These are phyloP conservation scores for Petrocephalus sullivani DNA, from an alignment of 2,797 vertebrate species.

Conservation along the genomic window DNA sequence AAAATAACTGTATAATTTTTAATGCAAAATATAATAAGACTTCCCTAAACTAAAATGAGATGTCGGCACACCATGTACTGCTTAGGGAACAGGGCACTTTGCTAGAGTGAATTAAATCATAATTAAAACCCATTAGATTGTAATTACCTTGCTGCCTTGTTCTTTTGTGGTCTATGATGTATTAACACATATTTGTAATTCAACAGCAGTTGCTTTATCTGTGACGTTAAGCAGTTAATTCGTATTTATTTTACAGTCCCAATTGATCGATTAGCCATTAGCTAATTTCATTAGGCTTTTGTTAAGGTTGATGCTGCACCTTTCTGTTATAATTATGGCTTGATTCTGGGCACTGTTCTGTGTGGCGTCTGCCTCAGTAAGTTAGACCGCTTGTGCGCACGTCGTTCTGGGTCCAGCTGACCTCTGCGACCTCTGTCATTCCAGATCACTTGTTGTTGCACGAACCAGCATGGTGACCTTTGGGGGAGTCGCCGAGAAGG, in stretches of 20 bases:
- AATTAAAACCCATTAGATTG: constrained; percentile 16
- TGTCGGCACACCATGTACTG: background rate
- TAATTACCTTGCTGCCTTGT: constrained; percentile 14
- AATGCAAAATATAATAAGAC: background rate
- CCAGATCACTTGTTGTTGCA: background rate
- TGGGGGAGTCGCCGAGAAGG: background rate
- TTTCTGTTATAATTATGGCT: background rate
- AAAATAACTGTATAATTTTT: background rate
- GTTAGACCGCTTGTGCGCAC: background rate
- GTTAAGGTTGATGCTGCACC: background rate
- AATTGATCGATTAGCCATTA: background rate
- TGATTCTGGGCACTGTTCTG: background rate
- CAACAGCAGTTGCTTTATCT: background rate
- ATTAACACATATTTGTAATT: constrained; percentile 10
- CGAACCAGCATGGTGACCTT: background rate
- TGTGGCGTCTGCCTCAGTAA: background rate
- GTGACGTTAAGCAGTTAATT: background rate
- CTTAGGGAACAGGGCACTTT: background rate
- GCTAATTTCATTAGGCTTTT: background rate
- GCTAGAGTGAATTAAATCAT: constrained; percentile 2
- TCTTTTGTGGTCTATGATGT: background rate
- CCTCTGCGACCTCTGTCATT: background rate
- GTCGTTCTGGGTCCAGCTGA: background rate
- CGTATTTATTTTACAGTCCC: background rate
- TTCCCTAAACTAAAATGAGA: background rate